Evolutionary conservation across 2,888 invertebrate species (phyloP).

Genomic region (Pyrochroa serraticornis): DNA sequence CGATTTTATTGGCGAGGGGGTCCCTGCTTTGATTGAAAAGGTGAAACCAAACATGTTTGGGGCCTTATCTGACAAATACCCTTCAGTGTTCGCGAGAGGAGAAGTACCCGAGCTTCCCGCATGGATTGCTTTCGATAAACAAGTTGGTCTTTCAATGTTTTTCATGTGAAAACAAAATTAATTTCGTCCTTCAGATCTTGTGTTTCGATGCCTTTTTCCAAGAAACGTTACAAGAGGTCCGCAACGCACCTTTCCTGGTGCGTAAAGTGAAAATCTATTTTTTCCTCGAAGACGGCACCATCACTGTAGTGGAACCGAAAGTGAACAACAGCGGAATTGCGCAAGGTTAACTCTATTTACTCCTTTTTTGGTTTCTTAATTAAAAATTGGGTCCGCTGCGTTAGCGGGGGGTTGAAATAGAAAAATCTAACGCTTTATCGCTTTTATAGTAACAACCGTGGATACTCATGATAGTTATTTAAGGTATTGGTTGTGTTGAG

Average conservation of each 20-base stretch:
- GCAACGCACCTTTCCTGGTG: conserved; percentile 70
- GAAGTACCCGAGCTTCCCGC: conserved; percentile 77
- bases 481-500: too few species aligned
- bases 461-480: too few species aligned
- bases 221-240: conserved; percentile 79
- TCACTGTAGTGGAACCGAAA: conserved; percentile 84
- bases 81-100: conserved; percentile 76
- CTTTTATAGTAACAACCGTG: too few species aligned
- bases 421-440: too few species aligned
- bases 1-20: conserved; percentile 63
- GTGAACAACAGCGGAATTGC: conserved; percentile 83
- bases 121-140: conserved; percentile 89
- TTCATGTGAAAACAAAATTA: not conserved
- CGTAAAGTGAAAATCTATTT: conserved; percentile 84
- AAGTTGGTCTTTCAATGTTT: conserved; percentile 62
- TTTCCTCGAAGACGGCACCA: conserved; percentile 90
- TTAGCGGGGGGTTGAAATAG: too few species aligned
- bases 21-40: conserved; percentile 68
- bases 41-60: conserved; percentile 67
- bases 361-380: too few species aligned
- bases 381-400: too few species aligned
- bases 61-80: conserved; percentile 61
- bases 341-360: conserved; percentile 65
- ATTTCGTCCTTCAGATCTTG: conserved; percentile 64
- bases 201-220: conserved; percentile 80